These are phyloP conservation scores for Eupithecia tripunctaria DNA, from an alignment of 2,888 invertebrate genomes.

Conservation along the genomic window DNA sequence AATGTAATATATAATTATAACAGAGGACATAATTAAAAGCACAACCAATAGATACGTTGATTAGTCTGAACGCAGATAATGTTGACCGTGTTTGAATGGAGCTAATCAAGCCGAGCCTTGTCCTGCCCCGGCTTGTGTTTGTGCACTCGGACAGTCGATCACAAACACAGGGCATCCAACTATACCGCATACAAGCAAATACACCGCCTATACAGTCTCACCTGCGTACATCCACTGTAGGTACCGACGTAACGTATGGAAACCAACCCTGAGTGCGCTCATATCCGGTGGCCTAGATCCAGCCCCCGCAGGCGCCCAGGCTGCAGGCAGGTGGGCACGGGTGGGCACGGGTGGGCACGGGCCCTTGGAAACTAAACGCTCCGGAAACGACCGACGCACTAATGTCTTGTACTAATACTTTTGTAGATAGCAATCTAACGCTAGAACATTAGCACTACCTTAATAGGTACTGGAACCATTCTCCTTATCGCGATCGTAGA, in stretches of 20 bases:
- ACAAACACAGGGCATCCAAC: not conserved
- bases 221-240: not conserved
- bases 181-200: not conserved
- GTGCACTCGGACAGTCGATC: not conserved
- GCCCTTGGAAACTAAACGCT: conserved; percentile 1
- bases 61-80: not conserved
- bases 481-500: not conserved
- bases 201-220: not conserved
- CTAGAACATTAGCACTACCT: not conserved
- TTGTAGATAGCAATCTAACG: conserved; percentile 17
- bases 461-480: conserved; percentile 1
- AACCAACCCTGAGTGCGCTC: conserved; percentile 51
- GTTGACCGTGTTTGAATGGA: not conserved
- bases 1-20: not conserved
- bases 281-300: conserved; percentile 43
- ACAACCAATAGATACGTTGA: not conserved
- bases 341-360: not conserved
- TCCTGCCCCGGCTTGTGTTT: not conserved
- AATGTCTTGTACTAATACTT: conserved; percentile 27
- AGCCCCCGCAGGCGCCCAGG: not conserved
- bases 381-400: conserved; percentile 26
- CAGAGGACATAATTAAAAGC: not conserved
- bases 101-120: not conserved
- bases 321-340: not conserved
- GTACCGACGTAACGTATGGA: conserved; percentile 36